Evolutionary conservation across 2,888 invertebrate genomes (phyloP), one percentile per base, ranked within the genome.

Genomic region (Dioctria rufipes): DNA sequence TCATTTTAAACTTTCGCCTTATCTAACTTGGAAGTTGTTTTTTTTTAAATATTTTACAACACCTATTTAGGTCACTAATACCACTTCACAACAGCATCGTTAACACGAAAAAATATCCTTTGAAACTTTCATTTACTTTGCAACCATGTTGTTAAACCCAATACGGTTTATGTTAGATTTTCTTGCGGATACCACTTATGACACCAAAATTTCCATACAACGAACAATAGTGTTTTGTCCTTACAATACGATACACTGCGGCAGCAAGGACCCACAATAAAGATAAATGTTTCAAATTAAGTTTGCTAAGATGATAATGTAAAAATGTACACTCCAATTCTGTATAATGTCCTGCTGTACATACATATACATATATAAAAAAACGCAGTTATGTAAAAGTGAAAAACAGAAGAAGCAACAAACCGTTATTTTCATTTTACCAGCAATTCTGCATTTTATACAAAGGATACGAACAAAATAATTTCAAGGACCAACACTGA

Each of bases 251-350:
- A 46, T 46, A 13, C 66, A n/a, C 25, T 25, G 25, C 25, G 25
- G 25, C 25, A 25, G 25, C 25, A 25, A 25, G 46, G 46, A 42
- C 4, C 66, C 13, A 46, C n/a, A 66, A 66, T 66, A 66, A 66
- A 66, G 66, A 66, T 66, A 66, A 66, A 66, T 66, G 46, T 42
- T 37, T 66, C 66, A 46, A 66, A 66, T 66, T 66, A 66, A 66
- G 9, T 66, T 66, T 66, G 43, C 66, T 13, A 66, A 3, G 25
- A 13, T 51, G 6, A 25, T 6, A 51, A 2, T 2, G 51, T 11
- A 9, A 51, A 51, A 6, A 51, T 51, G 2, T 6, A 11, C 51
- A 6, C 61, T 11, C 61, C 4, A n/a, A 3, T 6, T 13, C 25
- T 25, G 25, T 25, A 25, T 25, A 25, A 25, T 25, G 25, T 25